Percentiles rank a stretch among this genome's conserved stretches.
Evolutionary conservation across 2,888 invertebrate genomes (phyloP).

Genomic region (Cosmorhoe ocellata): DNA sequence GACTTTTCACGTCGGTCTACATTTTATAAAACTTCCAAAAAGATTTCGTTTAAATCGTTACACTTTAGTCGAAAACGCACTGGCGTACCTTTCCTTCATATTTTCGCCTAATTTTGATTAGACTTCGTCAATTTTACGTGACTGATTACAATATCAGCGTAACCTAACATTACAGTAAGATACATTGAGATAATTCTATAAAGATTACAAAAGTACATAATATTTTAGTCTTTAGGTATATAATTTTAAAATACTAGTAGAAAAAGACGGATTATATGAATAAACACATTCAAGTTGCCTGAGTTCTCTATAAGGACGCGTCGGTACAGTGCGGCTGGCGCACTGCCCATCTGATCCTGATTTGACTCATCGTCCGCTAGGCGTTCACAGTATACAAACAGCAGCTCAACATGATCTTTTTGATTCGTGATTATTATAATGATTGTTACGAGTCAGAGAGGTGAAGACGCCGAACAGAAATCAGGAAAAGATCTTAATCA

Average conservation of each 20-base stretch:
- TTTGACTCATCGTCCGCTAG: no score
- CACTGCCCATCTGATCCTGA: no score
- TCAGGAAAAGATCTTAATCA: conserved; percentile 12
- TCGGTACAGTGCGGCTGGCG: no score
- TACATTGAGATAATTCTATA: conserved; percentile 13
- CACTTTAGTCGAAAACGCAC: neutral
- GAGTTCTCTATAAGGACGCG: conserved; percentile 2
- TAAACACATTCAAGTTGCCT: conserved; percentile 17
- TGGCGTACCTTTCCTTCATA: no score
- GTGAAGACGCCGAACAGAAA: conserved; percentile 6
- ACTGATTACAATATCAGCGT: neutral
- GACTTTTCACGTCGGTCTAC: conserved; percentile 13
- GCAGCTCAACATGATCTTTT: neutral
- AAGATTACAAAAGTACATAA: conserved; percentile 16
- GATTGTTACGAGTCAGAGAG: neutral
- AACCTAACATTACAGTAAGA: conserved; percentile 3
- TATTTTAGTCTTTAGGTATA: no score
- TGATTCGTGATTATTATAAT: neutral
- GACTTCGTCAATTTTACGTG: neutral
- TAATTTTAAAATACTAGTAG: conserved; percentile 11
- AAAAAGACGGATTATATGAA: conserved; percentile 19
- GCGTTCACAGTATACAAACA: no score
- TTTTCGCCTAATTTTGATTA: conserved; percentile 20
- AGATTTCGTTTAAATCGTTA: neutral
- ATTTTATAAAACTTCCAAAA: neutral